A percentile compares a stretch with the other conserved stretches of the same genome.
Conservation (phyloP, 2,888 invertebrate species). For the Hemicrepidius hirtus region DNA sequence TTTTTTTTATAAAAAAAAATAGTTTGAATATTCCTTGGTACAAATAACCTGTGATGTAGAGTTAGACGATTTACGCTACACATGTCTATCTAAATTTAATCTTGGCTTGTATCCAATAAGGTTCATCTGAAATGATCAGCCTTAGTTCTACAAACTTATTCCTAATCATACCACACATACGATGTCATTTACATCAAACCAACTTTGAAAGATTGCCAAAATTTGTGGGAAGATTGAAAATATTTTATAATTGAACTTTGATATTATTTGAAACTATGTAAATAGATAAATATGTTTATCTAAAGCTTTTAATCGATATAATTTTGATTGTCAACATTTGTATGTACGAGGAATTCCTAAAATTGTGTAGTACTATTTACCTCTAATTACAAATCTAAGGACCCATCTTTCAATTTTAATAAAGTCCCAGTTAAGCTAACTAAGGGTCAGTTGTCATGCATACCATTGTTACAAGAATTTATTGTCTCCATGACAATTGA, state of each 20-base stretch:
- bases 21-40: not conserved
- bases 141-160: conserved; percentile 16
- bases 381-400: not conserved
- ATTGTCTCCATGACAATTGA: no score
- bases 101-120: conserved; percentile 62
- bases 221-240: conserved; percentile 33
- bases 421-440: no score
- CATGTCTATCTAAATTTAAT: conserved; percentile 66
- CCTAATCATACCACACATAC: conserved; percentile 28
- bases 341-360: no score
- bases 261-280: not conserved
- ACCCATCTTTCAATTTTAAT: no score
- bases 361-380: no score
- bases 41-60: conserved; percentile 40
- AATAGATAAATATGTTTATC: not conserved
- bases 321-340: no score
- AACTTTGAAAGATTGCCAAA: conserved; percentile 47
- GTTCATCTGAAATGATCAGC: conserved; percentile 43
- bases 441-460: no score
- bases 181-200: conserved; percentile 52
- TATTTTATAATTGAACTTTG: conserved; percentile 19
- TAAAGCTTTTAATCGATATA: no score
- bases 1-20: no score
- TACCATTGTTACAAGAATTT: no score
- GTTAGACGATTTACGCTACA: conserved; percentile 51